Evolutionary conservation across 1,140 invertebrate genomes (phyloP), one percentile per base, ranked within the genome.

Genomic region (Trinorchestia longiramus): DNA sequence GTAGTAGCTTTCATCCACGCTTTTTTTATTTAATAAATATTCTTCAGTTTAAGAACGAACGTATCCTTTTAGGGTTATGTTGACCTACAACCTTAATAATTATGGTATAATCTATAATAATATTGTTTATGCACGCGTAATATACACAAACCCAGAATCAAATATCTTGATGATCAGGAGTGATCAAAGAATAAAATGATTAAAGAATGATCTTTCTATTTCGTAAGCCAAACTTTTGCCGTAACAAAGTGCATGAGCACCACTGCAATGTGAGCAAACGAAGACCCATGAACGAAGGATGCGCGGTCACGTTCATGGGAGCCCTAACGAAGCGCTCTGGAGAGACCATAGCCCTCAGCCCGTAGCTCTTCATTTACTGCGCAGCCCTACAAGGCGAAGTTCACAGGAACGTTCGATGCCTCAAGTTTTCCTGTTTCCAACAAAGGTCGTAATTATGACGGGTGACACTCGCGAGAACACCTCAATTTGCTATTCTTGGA

Each of bases 371-470:
- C n/a, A 90, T 90, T 90, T 90, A 41, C 41, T 36, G 88, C 28
- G 41, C n/a, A 90, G 62, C 62, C 62, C 88, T 15, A 42, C 41
- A 43, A 90, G 88, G 88, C 43, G 8, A 41, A 90, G 88, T 42
- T 41, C n/a, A 43, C 1, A 90, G 43, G 88, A 90, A 42, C n/a
- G 88, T 42, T 90, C 43, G n/a, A 90, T 28, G 88, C n/a, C 43
- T 90, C 88, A 43, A 90, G 88, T 90, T 90, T 90, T 90, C 28
- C 43, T 41, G 88, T 43, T 90, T 90, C 88, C 43, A 42, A 90
- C 88, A 90, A 90, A 90, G 41, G 36, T 90, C 88, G 88, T 94
- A 94, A 94, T 94, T 94, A 94, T 45, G 92, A 94, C 44, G 92
- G 92, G 92, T 94, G 92, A 94, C 92, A 45, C 92, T 45, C 44